Percentiles rank a stretch among this genome's conserved stretches.
These are phyloP conservation scores for Euura saliciscinereae DNA, from an alignment of 1,140 invertebrate species.

Conservation along the genomic window DNA sequence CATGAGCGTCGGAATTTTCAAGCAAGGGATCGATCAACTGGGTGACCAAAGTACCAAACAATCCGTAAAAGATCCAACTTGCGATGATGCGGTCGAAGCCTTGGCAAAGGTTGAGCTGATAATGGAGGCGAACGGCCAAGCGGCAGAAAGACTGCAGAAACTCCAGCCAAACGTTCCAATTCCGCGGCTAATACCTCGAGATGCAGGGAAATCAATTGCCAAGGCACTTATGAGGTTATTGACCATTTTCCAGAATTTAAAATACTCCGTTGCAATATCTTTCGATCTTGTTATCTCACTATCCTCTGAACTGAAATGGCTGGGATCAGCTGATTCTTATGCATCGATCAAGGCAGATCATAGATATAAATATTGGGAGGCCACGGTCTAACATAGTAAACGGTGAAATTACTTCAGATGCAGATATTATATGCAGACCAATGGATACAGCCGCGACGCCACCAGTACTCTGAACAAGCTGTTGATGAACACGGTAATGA, in stretches of 20 bases:
- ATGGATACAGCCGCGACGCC: neutral
- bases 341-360: too few species aligned
- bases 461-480: conserved; percentile 5
- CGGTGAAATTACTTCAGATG: conserved; percentile 16
- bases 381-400: too few species aligned
- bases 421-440: conserved; percentile 18
- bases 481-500: neutral
- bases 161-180: neutral
- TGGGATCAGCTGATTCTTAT: too few species aligned
- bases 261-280: too few species aligned
- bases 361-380: too few species aligned
- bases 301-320: too few species aligned
- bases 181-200: neutral
- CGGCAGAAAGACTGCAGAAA: neutral
- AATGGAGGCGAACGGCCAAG: neutral
- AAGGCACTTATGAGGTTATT: neutral
- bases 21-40: neutral
- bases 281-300: too few species aligned
- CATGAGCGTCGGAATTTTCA: neutral
- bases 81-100: neutral
- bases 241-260: too few species aligned
- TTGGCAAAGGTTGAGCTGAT: neutral
- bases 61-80: neutral
- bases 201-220: neutral
- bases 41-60: neutral